phyloP scores from a whole-genome alignment of 2,888 invertebrate genomes.

The Endotricha flammealis region DNA sequence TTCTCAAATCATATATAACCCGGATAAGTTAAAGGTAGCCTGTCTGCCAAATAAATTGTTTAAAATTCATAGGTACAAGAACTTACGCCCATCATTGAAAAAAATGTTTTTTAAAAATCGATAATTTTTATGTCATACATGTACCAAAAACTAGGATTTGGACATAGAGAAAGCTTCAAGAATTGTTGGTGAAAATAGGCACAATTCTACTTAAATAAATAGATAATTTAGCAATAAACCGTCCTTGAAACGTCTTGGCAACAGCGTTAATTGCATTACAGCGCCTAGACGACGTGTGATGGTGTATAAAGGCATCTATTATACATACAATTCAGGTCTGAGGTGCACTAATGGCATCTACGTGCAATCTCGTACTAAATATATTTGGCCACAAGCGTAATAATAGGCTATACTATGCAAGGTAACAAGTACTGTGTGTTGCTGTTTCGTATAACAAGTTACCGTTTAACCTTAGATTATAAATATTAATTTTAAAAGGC shows the following conservation, averaged over 20 bases:
- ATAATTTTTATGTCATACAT: too few relatives aligned
- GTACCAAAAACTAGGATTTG: too few relatives aligned
- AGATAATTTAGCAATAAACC: not conserved
- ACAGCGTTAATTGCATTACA: constrained; percentile 15
- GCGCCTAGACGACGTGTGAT: constrained; percentile 11
- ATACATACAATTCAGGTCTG: constrained; percentile 32
- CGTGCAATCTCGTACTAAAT: constrained; percentile 62
- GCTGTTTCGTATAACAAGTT: constrained; percentile 6
- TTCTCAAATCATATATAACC: too few relatives aligned
- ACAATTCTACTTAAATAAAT: too few relatives aligned
- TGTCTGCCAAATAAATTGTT: too few relatives aligned
- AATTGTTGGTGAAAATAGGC: too few relatives aligned
- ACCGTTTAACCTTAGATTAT: not conserved
- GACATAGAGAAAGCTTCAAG: too few relatives aligned
- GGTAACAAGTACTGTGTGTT: constrained; percentile 35
- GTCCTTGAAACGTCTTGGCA: constrained; percentile 1
- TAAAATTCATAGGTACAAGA: too few relatives aligned
- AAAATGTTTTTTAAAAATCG: too few relatives aligned
- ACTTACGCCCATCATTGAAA: too few relatives aligned
- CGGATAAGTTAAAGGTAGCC: too few relatives aligned
- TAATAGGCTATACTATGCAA: constrained; percentile 47
- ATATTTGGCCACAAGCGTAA: constrained; percentile 56
- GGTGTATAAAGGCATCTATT: constrained; percentile 21
- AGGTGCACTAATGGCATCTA: constrained; percentile 52
- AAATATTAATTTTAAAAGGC: too few relatives aligned